Evolutionary conservation across 2,888 invertebrate species (phyloP), one percentile per base, ranked within the genome.

Genomic region (Sphaeridia pumilis): DNA sequence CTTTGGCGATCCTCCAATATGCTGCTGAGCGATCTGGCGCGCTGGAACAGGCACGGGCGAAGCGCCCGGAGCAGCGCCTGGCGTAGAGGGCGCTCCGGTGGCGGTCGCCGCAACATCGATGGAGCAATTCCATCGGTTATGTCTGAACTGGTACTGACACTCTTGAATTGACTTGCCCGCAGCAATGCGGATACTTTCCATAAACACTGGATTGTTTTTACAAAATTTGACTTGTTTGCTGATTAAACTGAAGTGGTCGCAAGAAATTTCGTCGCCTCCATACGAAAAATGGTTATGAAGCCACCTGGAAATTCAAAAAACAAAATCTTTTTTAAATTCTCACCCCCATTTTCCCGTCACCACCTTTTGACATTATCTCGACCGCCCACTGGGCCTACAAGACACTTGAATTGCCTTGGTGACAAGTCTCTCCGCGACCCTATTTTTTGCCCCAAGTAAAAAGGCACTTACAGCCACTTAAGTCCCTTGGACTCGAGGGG

Each of bases 81-180:
- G n/a, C n/a, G n/a, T n/a, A n/a, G n/a, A n/a, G n/a, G n/a, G n/a
- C n/a, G n/a, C n/a, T n/a, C n/a, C n/a, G n/a, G n/a, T n/a, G n/a
- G n/a, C n/a, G n/a, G n/a, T n/a, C n/a, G n/a, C n/a, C n/a, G 17
- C 38, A 20, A 46, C 17, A 31, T 52, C 52, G 34, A 56, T 46
- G n/a, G 89, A 81, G 73, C 92, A 93, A 73, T 93, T 92, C 92
- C 92, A 93, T 43, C 90, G 76, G 67, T 87, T 82, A 55, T 78
- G 72, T 58, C 79, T 75, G 70, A 93, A 86, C 72, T 90, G 89
- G 67, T 79, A 74, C 62, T 83, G 82, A 70, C 92, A 93, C 72
- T 92, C 90, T 60, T 78, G 77, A 66, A 87, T 80, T 58, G 87
- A 89, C 71, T 87, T 76, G 66, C 84, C 80, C 66, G 87, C 83